A percentile compares a stretch with the other conserved stretches of the same genome.
Evolutionary conservation across 1,140 invertebrate species (phyloP).

Genomic region (Drosophila pandora): DNA sequence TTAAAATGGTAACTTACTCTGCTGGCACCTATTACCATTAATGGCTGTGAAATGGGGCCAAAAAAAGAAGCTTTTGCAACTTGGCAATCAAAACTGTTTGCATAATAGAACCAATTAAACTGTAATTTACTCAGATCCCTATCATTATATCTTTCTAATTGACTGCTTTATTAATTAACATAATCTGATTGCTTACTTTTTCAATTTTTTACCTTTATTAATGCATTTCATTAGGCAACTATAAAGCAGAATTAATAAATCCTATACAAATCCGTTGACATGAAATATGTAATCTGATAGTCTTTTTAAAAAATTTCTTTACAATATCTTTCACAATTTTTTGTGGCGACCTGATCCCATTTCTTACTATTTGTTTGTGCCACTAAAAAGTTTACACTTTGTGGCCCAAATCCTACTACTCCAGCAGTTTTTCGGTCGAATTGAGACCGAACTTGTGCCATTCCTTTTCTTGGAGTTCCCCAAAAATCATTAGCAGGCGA

Average conservation of each 20-base stretch:
- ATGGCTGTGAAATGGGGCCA: constrained; percentile 21
- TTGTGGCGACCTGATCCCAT: constrained; percentile 9
- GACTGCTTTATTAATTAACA: neutral
- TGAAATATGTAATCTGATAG: neutral
- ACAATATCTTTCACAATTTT: neutral
- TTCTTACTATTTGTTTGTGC: constrained; percentile 15
- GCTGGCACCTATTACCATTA: constrained; percentile 31
- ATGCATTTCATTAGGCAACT: neutral
- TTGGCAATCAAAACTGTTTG: neutral
- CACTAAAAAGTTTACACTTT: constrained; percentile 19
- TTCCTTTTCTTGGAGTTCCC: constrained; percentile 24
- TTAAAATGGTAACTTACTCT: constrained; percentile 9
- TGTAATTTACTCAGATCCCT: neutral
- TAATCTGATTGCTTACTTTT: neutral
- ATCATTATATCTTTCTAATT: too few species aligned
- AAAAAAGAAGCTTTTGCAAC: neutral
- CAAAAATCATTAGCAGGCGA: constrained; percentile 62
- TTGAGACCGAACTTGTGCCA: neutral
- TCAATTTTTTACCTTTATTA: neutral
- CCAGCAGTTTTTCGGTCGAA: neutral
- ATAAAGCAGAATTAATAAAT: too few species aligned
- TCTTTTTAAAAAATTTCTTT: neutral
- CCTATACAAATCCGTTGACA: too few species aligned
- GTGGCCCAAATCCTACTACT: constrained; percentile 25
- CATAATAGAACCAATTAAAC: constrained; percentile 1